These are phyloP conservation scores for Dinoponera quadriceps DNA, from an alignment of 1,140 invertebrate genomes.

Conservation along the genomic window DNA sequence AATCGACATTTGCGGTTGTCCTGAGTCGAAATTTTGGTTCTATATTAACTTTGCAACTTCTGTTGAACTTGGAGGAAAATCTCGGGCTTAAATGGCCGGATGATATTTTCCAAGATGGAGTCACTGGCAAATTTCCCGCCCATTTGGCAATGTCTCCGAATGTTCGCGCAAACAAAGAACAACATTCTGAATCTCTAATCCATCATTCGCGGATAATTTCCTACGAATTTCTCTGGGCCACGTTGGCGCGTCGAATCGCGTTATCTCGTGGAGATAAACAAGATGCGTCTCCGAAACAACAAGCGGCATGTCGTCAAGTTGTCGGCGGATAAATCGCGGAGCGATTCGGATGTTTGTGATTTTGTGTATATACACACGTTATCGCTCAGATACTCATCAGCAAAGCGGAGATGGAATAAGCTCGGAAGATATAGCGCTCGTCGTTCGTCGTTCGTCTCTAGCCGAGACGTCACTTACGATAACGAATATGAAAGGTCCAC, in stretches of 20 bases:
- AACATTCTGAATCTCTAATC: constrained; percentile 16
- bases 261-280: background rate
- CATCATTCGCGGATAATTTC: background rate
- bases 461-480: too few relatives aligned
- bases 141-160: constrained; percentile 17
- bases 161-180: constrained; percentile 2
- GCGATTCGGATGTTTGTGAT: background rate
- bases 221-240: background rate
- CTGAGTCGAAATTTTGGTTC: too few relatives aligned
- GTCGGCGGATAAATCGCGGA: background rate
- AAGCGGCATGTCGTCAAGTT: background rate
- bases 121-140: constrained; percentile 4
- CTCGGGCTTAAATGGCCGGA: background rate
- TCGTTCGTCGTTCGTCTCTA: too few relatives aligned
- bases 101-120: constrained; percentile 32
- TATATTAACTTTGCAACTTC: too few relatives aligned
- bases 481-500: too few relatives aligned
- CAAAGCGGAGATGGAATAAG: too few relatives aligned
- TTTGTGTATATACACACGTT: too few relatives aligned
- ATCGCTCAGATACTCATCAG: too few relatives aligned
- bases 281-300: background rate
- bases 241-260: too few relatives aligned
- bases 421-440: too few relatives aligned
- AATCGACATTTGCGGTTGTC: background rate
- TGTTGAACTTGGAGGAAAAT: too few relatives aligned